phyloP scores from a whole-genome alignment of 2,888 invertebrate species.

The Melanargia galathea region DNA sequence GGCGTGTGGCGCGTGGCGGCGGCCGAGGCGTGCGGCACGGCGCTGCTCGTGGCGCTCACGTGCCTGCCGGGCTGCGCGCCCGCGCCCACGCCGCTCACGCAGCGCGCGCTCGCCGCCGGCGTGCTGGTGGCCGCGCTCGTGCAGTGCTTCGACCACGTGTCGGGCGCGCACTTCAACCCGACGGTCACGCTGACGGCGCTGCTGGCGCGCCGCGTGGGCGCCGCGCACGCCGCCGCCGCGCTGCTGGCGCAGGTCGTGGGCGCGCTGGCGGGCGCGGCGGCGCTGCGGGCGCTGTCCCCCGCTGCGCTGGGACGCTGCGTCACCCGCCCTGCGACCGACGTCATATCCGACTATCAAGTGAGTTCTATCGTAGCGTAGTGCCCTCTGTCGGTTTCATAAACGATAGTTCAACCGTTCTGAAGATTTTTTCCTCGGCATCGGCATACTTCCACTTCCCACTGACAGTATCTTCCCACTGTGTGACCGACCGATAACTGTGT shows the following conservation, averaged over 20 bases:
- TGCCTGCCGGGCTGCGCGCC: slow-evolving; percentile 82
- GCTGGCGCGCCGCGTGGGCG: slow-evolving; percentile 72
- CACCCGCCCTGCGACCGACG: slow-evolving; percentile 42
- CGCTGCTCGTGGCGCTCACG: slow-evolving; percentile 85
- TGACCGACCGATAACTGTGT: too few relatives aligned
- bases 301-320: slow-evolving; percentile 45
- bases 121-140: slow-evolving; percentile 85
- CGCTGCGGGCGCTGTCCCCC: slow-evolving; percentile 72
- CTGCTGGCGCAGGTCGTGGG: slow-evolving; percentile 61
- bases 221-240: slow-evolving; percentile 84
- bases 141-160: slow-evolving; percentile 88
- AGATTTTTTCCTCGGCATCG: too few relatives aligned
- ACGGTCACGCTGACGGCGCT: slow-evolving; percentile 86
- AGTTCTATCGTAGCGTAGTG: background rate
- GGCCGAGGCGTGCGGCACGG: slow-evolving; percentile 86
- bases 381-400: too few relatives aligned
- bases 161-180: slow-evolving; percentile 90
- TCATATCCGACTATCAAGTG: slow-evolving; percentile 17
- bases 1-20: slow-evolving; percentile 55
- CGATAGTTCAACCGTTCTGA: too few relatives aligned
- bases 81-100: slow-evolving; percentile 58
- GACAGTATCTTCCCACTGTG: too few relatives aligned
- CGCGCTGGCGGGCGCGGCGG: slow-evolving; percentile 57
- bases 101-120: slow-evolving; percentile 82
- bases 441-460: too few relatives aligned